Base-by-base conservation (phyloP, 2,888 invertebrate species). In the Tenthredo livida region DNA sequence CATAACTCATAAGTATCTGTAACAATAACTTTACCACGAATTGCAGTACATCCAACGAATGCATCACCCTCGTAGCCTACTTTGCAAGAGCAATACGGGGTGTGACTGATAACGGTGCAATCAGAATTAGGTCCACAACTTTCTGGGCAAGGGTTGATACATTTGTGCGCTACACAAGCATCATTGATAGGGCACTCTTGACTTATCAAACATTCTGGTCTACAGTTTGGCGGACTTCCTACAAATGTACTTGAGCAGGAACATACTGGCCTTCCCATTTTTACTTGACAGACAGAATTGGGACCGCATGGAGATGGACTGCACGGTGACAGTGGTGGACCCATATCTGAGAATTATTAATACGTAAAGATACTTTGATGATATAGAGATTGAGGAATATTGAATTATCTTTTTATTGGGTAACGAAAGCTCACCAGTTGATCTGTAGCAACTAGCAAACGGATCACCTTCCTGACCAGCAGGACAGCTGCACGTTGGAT, bases 261-360 rank as follows among this genome's bases (percentile, higher is more conserved):
- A 92, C 98, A 97, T 40, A 97, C 96, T 43, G 97, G 96, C 90
- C 97, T 95, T 86, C 95, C 95, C 90, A 97, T 96, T 93, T 96
- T 97, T 67, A 97, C 95, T 94, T 97, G 97, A 91, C 98, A 98
- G 77, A 97, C 95, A 33, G 97, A 97, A 93, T 97, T 97, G 15
- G 96, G 96, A 85, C 97, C 97, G 91, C 97, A 97, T 3, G 97
- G 97, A 21, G 94, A 94, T 80, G 93, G 93, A 78, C 89, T 91
- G 88, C 94, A 94, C 85, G 91, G 95, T 93, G 90, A 93, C 91
- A 75, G 90, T 87, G 86, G 94, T 91, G 83, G 89, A 89, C 7
- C 15, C 70, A 10, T n/a, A 43, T 83, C 88, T 87, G 84, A 15
- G 86, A 86, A 29, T 85, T 47, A 72, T 65, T 77, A 61, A 83